Evolutionary conservation across 2,888 invertebrate species (phyloP), one percentile per base, ranked within the genome.

Genomic region (Ochropleura leucogaster): DNA sequence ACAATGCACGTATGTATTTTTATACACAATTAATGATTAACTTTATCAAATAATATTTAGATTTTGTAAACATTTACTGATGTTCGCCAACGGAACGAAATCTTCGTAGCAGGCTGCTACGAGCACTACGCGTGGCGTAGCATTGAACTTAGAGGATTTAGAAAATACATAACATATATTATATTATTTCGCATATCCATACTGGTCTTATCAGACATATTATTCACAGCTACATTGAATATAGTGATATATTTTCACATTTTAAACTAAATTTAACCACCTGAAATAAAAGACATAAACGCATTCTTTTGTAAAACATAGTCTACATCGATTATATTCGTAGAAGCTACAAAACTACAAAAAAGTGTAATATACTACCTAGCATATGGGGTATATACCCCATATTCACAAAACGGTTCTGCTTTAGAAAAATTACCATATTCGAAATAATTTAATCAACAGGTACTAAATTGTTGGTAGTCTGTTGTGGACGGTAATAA

Each of bases 1-100:
- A 98, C 96, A 98, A 98, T 97, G 98, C 98, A 97, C 98, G 98
- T 98, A 98, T 96, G 98, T 98, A 97, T 96, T 91, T 88, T 83
- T 87, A 78, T 80, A 74, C 40, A 30, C 20, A 57, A 64, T 53
- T 68, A 59, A 18, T 68, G 3, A 65, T 66, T 47, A 57, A 55
- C 47, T 59, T 72, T 47, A 30, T 64, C 2, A 20, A 72, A n/a
- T 30, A 51, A 68, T 44, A 68, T 74, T 66, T 60, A n/a, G 16
- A 57, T 20, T 66, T 68, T 67, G 16, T 46, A 72, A 70, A 80
- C 42, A 70, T 66, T 80, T 55, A 40, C 62, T n/a, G 14, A 57
- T 46, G 16, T 30, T 79, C 9, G 7, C n/a, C 44, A 53, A 51
- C n/a, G 66, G 46, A 57, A n/a, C 42, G 59, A 60, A 59, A 77